A percentile compares a stretch with the other conserved stretches of the same genome.
These are phyloP conservation scores for Erebia epiphron DNA, from an alignment of 2,888 invertebrate species.

Conservation along the genomic window DNA sequence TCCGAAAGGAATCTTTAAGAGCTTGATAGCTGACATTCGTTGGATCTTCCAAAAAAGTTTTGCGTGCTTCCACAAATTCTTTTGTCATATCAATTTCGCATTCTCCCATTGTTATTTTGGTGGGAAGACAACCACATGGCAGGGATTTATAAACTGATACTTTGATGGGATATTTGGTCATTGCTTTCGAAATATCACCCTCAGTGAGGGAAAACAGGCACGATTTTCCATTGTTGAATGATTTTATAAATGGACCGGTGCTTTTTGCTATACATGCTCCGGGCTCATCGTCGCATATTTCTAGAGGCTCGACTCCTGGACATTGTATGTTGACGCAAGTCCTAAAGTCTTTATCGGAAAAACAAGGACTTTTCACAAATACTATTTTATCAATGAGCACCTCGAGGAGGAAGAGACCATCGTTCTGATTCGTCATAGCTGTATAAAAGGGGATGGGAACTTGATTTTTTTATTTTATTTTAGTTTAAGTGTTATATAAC, in stretches of 20 bases:
- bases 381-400: slow-evolving; percentile 83
- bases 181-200: slow-evolving; percentile 75
- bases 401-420: slow-evolving; percentile 85
- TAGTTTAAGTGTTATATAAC: slow-evolving; percentile 43
- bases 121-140: slow-evolving; percentile 84
- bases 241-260: slow-evolving; percentile 68
- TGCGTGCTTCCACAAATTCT: slow-evolving; percentile 82
- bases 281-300: slow-evolving; percentile 84
- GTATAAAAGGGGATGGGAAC: slow-evolving; percentile 62
- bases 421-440: slow-evolving; percentile 73
- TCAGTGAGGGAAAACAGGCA: slow-evolving; percentile 86
- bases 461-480: slow-evolving; percentile 46
- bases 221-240: slow-evolving; percentile 85
- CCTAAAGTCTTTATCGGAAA: slow-evolving; percentile 74
- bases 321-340: slow-evolving; percentile 85
- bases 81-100: slow-evolving; percentile 83
- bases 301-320: slow-evolving; percentile 81
- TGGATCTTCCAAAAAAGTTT: slow-evolving; percentile 72
- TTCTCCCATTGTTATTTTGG: slow-evolving; percentile 84
- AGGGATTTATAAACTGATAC: slow-evolving; percentile 84
- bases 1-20: slow-evolving; percentile 83
- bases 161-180: slow-evolving; percentile 81
- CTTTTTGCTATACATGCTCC: slow-evolving; percentile 64
- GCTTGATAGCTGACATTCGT: slow-evolving; percentile 80
- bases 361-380: slow-evolving; percentile 69